phyloP scores from a whole-genome alignment of 2,888 invertebrate species.

The Vanessa cardui region DNA sequence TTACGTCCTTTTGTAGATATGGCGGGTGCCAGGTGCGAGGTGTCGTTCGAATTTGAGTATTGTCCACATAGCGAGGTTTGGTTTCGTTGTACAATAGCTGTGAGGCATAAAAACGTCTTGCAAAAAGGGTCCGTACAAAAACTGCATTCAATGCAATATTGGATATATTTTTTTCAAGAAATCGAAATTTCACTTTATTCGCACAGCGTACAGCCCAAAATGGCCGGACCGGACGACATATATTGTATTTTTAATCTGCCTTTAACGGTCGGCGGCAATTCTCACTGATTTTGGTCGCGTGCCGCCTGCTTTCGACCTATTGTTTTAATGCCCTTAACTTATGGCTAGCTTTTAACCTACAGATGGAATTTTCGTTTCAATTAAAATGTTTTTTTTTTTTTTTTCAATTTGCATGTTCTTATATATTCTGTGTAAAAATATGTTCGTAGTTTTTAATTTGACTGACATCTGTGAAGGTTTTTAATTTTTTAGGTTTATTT shows the following conservation, averaged over 20 bases:
- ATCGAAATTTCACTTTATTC: slow-evolving; percentile 42
- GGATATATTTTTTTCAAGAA: slow-evolving; percentile 41
- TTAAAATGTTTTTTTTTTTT: background rate
- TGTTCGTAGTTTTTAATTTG: background rate
- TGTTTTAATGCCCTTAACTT: slow-evolving; percentile 47
- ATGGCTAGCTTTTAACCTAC: slow-evolving; percentile 9
- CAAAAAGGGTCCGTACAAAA: slow-evolving; percentile 58
- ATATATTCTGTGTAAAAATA: background rate
- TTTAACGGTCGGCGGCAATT: slow-evolving; percentile 42
- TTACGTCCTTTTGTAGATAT: slow-evolving; percentile 53
- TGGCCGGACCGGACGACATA: slow-evolving; percentile 24
- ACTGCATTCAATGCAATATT: slow-evolving; percentile 45
- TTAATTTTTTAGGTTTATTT: slow-evolving; percentile 2
- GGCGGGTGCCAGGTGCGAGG: slow-evolving; percentile 69
- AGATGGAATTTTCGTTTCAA: slow-evolving; percentile 2
- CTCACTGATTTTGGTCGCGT: slow-evolving; percentile 65
- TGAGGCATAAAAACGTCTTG: slow-evolving; percentile 77
- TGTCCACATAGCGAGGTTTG: slow-evolving; percentile 53
- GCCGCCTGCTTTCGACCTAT: slow-evolving; percentile 61
- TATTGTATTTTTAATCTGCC: slow-evolving; percentile 38
- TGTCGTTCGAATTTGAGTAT: slow-evolving; percentile 59
- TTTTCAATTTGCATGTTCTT: background rate
- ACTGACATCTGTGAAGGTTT: background rate
- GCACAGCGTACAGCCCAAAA: slow-evolving; percentile 34
- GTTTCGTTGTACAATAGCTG: slow-evolving; percentile 74